phyloP scores from a whole-genome alignment of 1,140 invertebrate species.

The Heliconius hermathena region DNA sequence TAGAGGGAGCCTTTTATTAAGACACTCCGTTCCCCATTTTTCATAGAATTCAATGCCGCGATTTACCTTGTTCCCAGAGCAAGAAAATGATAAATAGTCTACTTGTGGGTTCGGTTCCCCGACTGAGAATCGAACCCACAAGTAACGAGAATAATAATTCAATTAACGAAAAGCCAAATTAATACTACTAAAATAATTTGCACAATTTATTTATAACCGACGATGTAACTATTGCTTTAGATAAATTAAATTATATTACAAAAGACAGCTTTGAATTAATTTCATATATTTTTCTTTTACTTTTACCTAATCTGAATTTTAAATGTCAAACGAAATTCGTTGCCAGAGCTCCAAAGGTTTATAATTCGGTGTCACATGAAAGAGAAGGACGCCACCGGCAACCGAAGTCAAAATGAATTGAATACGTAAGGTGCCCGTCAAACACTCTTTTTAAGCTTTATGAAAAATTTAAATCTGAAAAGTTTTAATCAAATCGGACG shows the following conservation, averaged over 20 bases:
- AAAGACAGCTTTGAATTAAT: not conserved
- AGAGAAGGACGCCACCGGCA: not conserved
- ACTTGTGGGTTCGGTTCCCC: no score
- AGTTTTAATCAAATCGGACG: slow-evolving; percentile 12
- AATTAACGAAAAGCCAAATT: no score
- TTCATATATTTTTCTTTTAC: not conserved
- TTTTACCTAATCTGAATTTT: slow-evolving; percentile 5
- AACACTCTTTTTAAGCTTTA: slow-evolving; percentile 3
- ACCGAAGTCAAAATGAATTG: not conserved
- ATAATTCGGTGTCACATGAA: slow-evolving; percentile 1
- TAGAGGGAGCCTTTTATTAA: no score
- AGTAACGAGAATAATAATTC: no score
- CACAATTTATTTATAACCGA: not conserved
- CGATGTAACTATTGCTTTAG: not conserved
- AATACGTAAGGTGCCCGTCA: slow-evolving; percentile 7
- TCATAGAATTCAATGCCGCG: no score
- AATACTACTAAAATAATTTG: not conserved
- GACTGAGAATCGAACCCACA: no score
- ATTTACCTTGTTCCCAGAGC: no score
- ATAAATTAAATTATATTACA: not conserved
- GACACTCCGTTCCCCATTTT: no score
- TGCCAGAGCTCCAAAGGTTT: not conserved
- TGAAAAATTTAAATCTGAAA: slow-evolving; percentile 9
- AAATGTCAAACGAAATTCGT: not conserved
- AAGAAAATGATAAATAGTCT: no score